phyloP scores from a whole-genome alignment of 2,797 vertebrate genomes.

The Poeciliopsis paucimaculata region DNA sequence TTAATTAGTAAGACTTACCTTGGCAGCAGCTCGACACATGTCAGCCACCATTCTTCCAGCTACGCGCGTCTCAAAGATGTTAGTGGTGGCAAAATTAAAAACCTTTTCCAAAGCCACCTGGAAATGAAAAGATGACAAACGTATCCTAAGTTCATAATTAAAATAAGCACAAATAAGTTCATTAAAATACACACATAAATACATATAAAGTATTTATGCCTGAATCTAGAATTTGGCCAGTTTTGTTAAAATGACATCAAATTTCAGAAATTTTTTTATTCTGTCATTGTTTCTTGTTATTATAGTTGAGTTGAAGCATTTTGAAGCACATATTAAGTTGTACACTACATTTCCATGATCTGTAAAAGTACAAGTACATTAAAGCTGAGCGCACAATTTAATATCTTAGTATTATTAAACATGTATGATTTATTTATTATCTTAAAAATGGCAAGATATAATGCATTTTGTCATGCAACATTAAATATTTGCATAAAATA shows the following conservation, averaged over 20 bases:
- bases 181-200: neutral
- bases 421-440: neutral
- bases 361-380: neutral
- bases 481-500: neutral
- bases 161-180: neutral
- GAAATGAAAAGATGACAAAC: neutral
- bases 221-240: neutral
- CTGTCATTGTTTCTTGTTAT: neutral
- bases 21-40: constrained; percentile 95
- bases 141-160: neutral
- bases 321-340: neutral
- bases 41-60: constrained; percentile 96
- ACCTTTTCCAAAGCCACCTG: constrained; percentile 96
- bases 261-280: neutral
- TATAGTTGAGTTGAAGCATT: neutral
- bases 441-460: no score
- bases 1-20: constrained; percentile 76
- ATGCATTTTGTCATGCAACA: neutral
- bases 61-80: constrained; percentile 98
- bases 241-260: neutral
- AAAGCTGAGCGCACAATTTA: neutral
- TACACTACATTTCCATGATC: neutral
- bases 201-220: neutral
- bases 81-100: constrained; percentile 95
- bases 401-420: neutral